phyloP scores from a whole-genome alignment of 2,797 vertebrate species.

The Peromyscus nudipes region DNA sequence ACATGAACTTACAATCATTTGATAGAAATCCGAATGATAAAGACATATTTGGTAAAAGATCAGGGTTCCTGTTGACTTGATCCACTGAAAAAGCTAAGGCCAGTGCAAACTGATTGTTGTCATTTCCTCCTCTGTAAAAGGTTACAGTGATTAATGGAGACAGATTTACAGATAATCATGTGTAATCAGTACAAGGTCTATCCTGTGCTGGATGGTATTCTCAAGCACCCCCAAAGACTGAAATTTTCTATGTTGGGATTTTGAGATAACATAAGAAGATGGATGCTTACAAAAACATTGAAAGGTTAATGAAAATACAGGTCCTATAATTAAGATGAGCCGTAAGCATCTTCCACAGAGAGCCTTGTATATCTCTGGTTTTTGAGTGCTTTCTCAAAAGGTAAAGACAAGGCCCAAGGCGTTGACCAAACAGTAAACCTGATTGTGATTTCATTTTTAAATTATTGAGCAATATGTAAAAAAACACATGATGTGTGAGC shows the following conservation, averaged over 20 bases:
- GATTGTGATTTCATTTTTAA: background rate
- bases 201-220: background rate
- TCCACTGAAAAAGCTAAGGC: background rate
- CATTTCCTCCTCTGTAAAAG: background rate
- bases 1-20: no score
- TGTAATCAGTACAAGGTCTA: background rate
- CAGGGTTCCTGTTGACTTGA: background rate
- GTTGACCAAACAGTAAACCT: background rate
- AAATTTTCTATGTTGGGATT: background rate
- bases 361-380: background rate
- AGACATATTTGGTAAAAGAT: background rate
- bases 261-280: background rate
- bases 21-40: background rate
- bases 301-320: background rate
- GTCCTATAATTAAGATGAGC: background rate
- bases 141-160: background rate
- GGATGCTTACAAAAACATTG: background rate
- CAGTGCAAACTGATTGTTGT: background rate
- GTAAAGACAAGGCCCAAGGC: background rate
- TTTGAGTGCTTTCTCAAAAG: background rate
- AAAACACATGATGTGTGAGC: background rate
- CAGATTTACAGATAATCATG: background rate
- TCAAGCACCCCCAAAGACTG: background rate
- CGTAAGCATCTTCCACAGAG: no score
- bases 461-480: background rate